A percentile compares a stretch with the other conserved stretches of the same genome.
Evolutionary conservation across 2,888 invertebrate genomes (phyloP).

Genomic region (Bembecia ichneumoniformis): DNA sequence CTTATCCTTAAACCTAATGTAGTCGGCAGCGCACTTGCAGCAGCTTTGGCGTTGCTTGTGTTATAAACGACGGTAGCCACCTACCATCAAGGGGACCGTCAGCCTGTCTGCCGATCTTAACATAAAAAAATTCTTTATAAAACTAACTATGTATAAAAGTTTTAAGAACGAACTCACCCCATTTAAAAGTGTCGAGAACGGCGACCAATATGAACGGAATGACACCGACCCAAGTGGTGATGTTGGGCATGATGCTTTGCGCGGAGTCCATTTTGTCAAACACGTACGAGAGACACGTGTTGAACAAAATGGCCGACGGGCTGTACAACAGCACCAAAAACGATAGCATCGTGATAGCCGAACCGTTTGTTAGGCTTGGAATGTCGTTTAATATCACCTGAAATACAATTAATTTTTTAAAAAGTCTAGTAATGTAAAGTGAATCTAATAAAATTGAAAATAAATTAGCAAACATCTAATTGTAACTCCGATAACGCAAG

Average conservation of each 20-base stretch:
- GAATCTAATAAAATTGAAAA: no score
- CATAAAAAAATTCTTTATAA: no score
- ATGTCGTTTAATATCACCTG: constrained; percentile 79
- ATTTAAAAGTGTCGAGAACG: constrained; percentile 78
- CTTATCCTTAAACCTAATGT: no score
- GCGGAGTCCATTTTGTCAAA: constrained; percentile 89
- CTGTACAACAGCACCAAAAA: constrained; percentile 78
- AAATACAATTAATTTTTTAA: background rate
- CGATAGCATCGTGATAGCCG: constrained; percentile 78
- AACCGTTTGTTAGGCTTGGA: constrained; percentile 77
- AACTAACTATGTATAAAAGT: no score
- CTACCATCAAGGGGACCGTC: no score
- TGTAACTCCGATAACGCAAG: no score
- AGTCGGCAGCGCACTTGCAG: no score
- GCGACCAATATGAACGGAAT: constrained; percentile 82
- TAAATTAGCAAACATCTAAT: no score
- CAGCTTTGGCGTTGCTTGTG: no score
- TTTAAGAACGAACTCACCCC: constrained; percentile 63
- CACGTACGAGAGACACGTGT: constrained; percentile 82
- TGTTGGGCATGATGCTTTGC: constrained; percentile 83
- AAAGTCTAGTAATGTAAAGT: no score
- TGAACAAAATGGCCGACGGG: constrained; percentile 82
- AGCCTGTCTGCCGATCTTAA: no score
- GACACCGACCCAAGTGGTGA: constrained; percentile 81
- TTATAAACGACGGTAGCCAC: no score